Evolutionary conservation across 1,140 invertebrate genomes (phyloP).

Genomic region (Diabrotica virgifera): DNA sequence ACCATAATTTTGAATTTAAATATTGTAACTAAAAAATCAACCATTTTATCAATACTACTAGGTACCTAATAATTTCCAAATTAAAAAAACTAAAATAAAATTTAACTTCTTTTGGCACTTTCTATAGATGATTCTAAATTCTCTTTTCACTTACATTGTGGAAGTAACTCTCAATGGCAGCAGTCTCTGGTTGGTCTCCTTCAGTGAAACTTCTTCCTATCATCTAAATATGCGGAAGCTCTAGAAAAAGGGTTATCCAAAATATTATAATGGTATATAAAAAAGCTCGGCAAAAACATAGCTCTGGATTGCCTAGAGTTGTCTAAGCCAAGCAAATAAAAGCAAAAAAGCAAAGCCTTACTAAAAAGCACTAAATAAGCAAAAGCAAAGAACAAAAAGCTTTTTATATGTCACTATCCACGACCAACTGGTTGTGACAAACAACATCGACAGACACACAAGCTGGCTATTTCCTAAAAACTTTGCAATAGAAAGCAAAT

Average conservation of each 20-base stretch:
- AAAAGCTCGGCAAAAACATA: constrained; percentile 35
- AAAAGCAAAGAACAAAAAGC: constrained; percentile 35
- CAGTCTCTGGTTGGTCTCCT: constrained; percentile 11
- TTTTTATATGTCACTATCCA: constrained; percentile 8
- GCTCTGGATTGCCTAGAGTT: constrained; percentile 29
- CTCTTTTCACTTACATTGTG: background rate
- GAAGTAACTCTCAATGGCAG: too few species aligned
- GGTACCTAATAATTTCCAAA: too few species aligned
- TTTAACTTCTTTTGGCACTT: background rate
- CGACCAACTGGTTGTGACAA: constrained; percentile 22
- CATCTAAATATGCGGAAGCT: constrained; percentile 40
- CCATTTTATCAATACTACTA: too few species aligned
- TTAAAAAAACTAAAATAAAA: background rate
- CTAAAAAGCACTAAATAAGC: constrained; percentile 35
- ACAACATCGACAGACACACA: constrained; percentile 35
- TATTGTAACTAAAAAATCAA: too few species aligned
- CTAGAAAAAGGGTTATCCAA: constrained; percentile 47
- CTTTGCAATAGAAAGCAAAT: constrained; percentile 37
- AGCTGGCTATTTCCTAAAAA: constrained; percentile 42
- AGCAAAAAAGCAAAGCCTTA: constrained; percentile 40
- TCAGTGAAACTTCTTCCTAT: constrained; percentile 25
- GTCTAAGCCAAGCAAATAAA: constrained; percentile 38
- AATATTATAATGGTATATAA: constrained; percentile 31
- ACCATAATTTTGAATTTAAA: too few species aligned
- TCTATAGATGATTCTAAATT: background rate